Conservation (phyloP, 2,113 vertebrate genomes). For the Heterochromis multidens region DNA sequence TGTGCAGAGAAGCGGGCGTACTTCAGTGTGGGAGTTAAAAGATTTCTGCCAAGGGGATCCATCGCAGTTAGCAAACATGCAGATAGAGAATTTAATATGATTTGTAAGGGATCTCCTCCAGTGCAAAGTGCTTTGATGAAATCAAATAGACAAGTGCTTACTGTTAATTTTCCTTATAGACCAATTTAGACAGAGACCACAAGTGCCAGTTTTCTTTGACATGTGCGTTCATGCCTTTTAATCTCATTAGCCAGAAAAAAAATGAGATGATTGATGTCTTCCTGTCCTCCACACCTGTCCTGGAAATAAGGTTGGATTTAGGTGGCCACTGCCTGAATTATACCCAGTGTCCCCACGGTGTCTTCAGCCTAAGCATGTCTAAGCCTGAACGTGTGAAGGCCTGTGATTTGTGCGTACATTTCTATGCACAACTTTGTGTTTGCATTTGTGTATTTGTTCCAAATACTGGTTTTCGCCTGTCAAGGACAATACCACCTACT, state of each 20-base stretch:
- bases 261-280: slow-evolving; percentile 8
- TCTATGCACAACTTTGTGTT: neutral
- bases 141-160: neutral
- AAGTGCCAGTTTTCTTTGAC: neutral
- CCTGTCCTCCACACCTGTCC: slow-evolving; percentile 22
- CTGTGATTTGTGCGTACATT: neutral
- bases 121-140: neutral
- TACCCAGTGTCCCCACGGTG: slow-evolving; percentile 15
- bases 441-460: neutral
- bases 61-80: neutral
- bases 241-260: neutral
- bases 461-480: neutral
- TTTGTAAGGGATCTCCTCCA: neutral
- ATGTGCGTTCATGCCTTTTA: neutral
- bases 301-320: slow-evolving; percentile 31
- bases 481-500: slow-evolving; percentile 34
- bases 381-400: neutral
- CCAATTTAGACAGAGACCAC: neutral
- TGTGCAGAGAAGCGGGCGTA: neutral
- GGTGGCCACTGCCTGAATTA: slow-evolving; percentile 18
- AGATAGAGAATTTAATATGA: neutral
- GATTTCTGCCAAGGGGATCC: slow-evolving; percentile 16
- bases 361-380: slow-evolving; percentile 27
- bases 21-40: neutral
- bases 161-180: neutral